Evolutionary conservation across 2,888 invertebrate species (phyloP).

Genomic region (Netelia melanura): DNA sequence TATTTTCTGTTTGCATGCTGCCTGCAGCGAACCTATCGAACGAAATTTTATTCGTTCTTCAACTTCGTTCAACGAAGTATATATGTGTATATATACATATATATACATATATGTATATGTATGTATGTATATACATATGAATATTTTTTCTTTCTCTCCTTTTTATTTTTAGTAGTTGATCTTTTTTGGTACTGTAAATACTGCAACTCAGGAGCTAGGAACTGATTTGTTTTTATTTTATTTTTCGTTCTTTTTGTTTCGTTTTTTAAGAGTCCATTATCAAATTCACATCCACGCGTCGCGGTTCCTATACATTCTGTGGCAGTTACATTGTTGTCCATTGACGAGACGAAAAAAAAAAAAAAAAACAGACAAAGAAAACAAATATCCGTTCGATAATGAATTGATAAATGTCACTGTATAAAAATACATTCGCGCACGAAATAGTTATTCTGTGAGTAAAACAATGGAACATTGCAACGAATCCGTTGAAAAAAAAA

Average conservation of each 20-base stretch:
- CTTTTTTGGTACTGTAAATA: constrained; percentile 78
- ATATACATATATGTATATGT: constrained; percentile 67
- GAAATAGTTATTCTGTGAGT: constrained; percentile 33
- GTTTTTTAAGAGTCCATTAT: constrained; percentile 72
- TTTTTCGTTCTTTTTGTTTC: constrained; percentile 49
- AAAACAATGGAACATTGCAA: neutral
- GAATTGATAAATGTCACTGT: constrained; percentile 36
- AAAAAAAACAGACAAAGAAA: constrained; percentile 8
- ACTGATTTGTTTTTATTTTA: constrained; percentile 58
- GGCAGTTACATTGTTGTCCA: constrained; percentile 49
- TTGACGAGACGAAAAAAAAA: constrained; percentile 7
- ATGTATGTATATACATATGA: constrained; percentile 32
- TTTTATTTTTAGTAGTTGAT: constrained; percentile 63
- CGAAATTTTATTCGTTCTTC: constrained; percentile 72
- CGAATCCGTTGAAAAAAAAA: constrained; percentile 43
- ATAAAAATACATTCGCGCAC: constrained; percentile 50
- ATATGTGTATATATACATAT: constrained; percentile 55
- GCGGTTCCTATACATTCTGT: constrained; percentile 56
- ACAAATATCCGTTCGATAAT: constrained; percentile 12
- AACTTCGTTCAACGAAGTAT: constrained; percentile 75
- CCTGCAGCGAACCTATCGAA: constrained; percentile 79
- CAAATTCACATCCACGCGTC: constrained; percentile 66
- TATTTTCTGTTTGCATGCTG: constrained; percentile 80
- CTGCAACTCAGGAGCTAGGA: constrained; percentile 74
- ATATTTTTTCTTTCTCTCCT: constrained; percentile 62